phyloP scores from a whole-genome alignment of 1,140 invertebrate species.

The Nilaparvata lugens region DNA sequence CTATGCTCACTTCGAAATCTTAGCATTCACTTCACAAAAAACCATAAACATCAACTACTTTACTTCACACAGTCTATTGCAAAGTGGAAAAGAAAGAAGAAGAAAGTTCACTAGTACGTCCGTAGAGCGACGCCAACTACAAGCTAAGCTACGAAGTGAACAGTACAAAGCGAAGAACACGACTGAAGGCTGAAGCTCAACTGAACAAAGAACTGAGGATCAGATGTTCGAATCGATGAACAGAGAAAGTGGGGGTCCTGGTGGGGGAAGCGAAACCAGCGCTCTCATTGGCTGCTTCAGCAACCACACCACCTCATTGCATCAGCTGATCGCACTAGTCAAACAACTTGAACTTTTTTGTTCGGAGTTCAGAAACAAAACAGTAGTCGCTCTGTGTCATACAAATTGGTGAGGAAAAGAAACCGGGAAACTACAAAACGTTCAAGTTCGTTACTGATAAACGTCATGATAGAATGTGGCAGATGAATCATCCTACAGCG shows the following conservation, averaged over 20 bases:
- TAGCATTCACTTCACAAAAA: neutral
- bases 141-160: neutral
- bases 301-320: constrained; percentile 16
- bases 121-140: neutral
- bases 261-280: constrained; percentile 5
- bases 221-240: constrained; percentile 1
- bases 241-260: constrained; percentile 1
- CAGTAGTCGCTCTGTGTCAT: too few relatives aligned
- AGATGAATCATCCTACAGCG: too few relatives aligned
- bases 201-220: neutral
- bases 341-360: neutral
- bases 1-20: neutral
- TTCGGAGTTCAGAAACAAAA: too few relatives aligned
- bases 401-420: too few relatives aligned
- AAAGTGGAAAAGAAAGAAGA: neutral
- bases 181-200: neutral
- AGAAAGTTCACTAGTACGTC: too few relatives aligned
- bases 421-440: too few relatives aligned
- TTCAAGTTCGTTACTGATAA: too few relatives aligned
- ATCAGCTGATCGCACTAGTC: constrained; percentile 34
- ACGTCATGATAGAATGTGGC: too few relatives aligned
- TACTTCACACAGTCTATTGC: neutral
- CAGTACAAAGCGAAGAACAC: neutral
- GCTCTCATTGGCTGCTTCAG: constrained; percentile 13
- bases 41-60: neutral